A percentile compares a stretch with the other conserved stretches of the same genome.
These are phyloP conservation scores for Takifugu bimaculatus DNA, from an alignment of 2,113 vertebrate genomes.

Conservation along the genomic window DNA sequence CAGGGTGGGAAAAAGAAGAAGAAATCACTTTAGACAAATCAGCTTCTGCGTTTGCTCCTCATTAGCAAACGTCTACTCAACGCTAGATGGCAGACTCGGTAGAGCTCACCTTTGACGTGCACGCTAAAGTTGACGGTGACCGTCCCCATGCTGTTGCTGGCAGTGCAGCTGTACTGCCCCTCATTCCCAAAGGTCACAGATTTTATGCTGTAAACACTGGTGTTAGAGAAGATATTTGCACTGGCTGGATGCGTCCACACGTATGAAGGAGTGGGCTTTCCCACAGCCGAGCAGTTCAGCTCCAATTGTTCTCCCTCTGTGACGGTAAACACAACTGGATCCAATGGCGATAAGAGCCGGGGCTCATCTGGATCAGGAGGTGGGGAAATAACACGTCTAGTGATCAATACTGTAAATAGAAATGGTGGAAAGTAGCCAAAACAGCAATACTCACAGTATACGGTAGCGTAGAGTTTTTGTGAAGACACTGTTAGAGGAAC, in stretches of 20 bases:
- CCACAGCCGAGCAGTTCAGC: conserved; percentile 35
- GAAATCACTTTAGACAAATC: neutral
- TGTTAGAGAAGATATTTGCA: fast-evolving
- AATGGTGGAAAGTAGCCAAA: neutral
- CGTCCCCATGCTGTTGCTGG: neutral
- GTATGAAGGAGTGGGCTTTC: conserved; percentile 48
- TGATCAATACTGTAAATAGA: too few species aligned
- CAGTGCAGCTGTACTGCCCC: conserved; percentile 35
- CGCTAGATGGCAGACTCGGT: neutral
- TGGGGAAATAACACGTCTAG: neutral
- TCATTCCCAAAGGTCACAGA: neutral
- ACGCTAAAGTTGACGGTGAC: conserved; percentile 1
- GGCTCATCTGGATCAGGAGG: conserved; percentile 26
- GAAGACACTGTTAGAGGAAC: conserved; percentile 6
- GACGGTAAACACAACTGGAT: neutral
- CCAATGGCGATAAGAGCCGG: fast-evolving
- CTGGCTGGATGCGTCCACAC: neutral
- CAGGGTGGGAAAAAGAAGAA: neutral
- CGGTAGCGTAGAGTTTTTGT: neutral
- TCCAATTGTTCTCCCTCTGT: neutral
- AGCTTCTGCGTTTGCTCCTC: neutral
- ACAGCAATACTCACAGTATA: conserved; percentile 53
- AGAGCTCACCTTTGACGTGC: conserved; percentile 30
- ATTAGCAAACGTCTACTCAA: neutral
- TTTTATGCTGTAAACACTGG: neutral